A percentile compares a stretch with the other conserved stretches of the same genome.
Evolutionary conservation across 2,113 vertebrate genomes (phyloP).

Genomic region (Leucoraja erinaceus): DNA sequence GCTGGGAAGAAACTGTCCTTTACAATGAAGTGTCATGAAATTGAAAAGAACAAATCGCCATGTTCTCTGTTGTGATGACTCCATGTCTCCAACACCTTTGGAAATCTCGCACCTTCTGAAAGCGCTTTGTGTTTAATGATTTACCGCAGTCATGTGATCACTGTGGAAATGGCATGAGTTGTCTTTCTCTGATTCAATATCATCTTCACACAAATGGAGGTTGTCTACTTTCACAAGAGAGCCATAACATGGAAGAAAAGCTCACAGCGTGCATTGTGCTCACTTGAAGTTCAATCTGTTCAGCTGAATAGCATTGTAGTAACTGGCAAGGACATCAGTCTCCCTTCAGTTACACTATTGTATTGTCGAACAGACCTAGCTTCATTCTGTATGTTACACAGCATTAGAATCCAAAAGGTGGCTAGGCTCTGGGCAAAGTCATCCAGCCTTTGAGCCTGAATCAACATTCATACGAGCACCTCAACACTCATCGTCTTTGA

Average conservation of each 20-base stretch:
- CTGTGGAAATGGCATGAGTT: neutral
- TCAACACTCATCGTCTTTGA: too few species aligned
- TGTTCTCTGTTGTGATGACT: too few species aligned
- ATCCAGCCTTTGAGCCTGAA: too few species aligned
- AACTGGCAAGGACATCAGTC: neutral
- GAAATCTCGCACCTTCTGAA: too few species aligned
- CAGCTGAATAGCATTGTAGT: neutral
- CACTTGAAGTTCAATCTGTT: neutral
- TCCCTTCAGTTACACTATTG: neutral
- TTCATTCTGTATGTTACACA: neutral
- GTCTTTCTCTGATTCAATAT: neutral
- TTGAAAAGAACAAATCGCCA: too few species aligned
- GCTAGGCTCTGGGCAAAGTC: neutral
- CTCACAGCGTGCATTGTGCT: neutral
- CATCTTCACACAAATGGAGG: neutral
- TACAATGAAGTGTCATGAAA: too few species aligned
- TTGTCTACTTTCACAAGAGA: neutral
- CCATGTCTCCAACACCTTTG: too few species aligned
- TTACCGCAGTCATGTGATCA: too few species aligned
- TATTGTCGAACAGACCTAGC: too few species aligned
- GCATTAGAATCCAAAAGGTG: neutral
- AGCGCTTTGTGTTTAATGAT: too few species aligned
- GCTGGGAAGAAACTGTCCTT: too few species aligned
- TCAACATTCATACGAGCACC: too few species aligned
- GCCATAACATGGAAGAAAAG: neutral